Base-by-base conservation (phyloP, 53 echinoderm and acorn worm species). In the Hippasteria phrygiana region DNA sequence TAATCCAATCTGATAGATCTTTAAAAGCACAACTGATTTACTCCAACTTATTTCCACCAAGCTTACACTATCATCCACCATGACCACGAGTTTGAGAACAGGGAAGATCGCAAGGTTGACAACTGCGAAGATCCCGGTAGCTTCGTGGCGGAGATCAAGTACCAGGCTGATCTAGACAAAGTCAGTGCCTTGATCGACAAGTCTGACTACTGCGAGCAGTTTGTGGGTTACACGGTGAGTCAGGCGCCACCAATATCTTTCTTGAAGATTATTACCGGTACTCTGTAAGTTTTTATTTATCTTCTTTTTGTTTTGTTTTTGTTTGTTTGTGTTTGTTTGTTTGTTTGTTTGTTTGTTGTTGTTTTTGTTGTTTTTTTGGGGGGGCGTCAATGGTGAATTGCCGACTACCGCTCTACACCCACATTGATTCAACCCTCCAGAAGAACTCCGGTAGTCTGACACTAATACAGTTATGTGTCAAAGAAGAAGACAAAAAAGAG, bases 151-250 rank as follows among this genome's bases (percentile, higher is more conserved):
- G 5, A 9, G 0, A 18, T 81, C 4, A 45, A 14, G 0, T 81
- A 81, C 31, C 41, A 28, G 0, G 81, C 38, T 22, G 17, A 36
- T 26, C 20, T 18, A 0, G 31, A 45, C 16, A 42, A 81, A 43
- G 64, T 81, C 38, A 1, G 1, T 16, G 31, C 64, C 28, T 31
- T 81, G 13, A 16, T 29, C 33, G 64, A 65, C 28, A 39, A 42
- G 0, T 81, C 81, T 1, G 40, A 56, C 24, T 65, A 47, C 46
- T 81, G 81, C 20, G 81, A 81, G 31, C 81, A 81, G 81, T 81
- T 32, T 17, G 29, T 81, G 65, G 65, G 65, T 26, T 81, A 81
- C 81, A 39, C 22, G 10, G 81, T 81, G 39, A 81, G 65, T 65
- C 27, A 36, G 33, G 34, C 10, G 2, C 20, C 51, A 17, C 2